phyloP scores from a whole-genome alignment of 1,140 invertebrate species.

The Cephus cinctus region DNA sequence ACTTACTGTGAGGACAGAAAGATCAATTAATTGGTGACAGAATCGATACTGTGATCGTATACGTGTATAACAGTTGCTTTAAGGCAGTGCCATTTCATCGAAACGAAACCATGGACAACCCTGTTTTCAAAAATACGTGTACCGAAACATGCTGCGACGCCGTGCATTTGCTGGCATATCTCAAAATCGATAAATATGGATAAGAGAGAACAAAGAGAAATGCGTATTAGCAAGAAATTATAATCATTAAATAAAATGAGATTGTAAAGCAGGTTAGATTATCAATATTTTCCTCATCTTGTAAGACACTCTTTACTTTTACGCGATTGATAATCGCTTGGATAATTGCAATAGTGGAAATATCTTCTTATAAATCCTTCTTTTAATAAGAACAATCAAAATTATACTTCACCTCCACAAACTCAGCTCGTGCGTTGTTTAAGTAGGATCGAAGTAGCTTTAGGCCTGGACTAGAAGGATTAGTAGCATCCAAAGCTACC shows the following conservation, averaged over 20 bases:
- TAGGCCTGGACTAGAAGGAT: slow-evolving; percentile 53
- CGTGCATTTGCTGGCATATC: slow-evolving; percentile 43
- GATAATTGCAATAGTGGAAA: no score
- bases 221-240: no score
- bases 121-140: slow-evolving; percentile 14
- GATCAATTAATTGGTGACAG: no score
- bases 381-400: slow-evolving; percentile 22
- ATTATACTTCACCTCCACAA: slow-evolving; percentile 47
- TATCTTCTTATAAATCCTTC: no score
- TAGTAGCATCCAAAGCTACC: slow-evolving; percentile 51
- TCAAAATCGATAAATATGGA: slow-evolving; percentile 20
- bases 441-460: slow-evolving; percentile 50
- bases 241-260: no score
- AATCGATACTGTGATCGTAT: not conserved
- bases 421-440: slow-evolving; percentile 45
- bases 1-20: no score
- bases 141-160: slow-evolving; percentile 40
- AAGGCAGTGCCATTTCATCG: slow-evolving; percentile 17
- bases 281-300: no score
- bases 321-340: no score
- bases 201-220: no score
- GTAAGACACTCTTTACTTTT: no score
- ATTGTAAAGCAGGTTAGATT: no score
- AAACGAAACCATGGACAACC: slow-evolving; percentile 20
- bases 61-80: not conserved